Base-by-base conservation (phyloP, 1,140 invertebrate species). In the Coptotermes formosanus region DNA sequence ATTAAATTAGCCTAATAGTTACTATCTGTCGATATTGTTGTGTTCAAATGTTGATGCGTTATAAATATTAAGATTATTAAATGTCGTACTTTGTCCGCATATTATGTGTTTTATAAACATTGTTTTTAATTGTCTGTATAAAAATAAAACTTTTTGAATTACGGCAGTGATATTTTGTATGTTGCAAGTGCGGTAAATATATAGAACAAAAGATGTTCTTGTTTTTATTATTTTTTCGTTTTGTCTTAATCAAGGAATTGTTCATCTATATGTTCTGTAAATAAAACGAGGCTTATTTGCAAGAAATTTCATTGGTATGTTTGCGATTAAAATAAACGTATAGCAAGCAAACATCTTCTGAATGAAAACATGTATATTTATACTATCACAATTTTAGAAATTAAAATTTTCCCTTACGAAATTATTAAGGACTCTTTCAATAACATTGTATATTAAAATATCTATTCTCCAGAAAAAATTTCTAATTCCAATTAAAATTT, bases 101-200 rank as follows among this genome's bases (percentile, higher is more conserved):
- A 75, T 75, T 75, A 75, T 75, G 64, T 83, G 82, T 83, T 83
- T 83, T 45, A 83, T 52, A 44, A 83, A 83, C 82, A 83, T 83
- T 83, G 82, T 83, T 83, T 83, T 83, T 83, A 83, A 83, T 83
- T 83, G 82, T 83, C 43, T 83, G 82, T 83, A 83, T n/a, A 83
- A 83, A 83, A 83, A 83, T 32, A 83, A 83, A 83, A 0, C 25
- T 43, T 45, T 83, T 83, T 45, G 82, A 75, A 75, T 75, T 75
- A 75, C 64, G 64, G 64, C 25, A 14, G 64, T 75, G 64, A 75
- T 75, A 75, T 75, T 75, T 75, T 75, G 64, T 75, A 75, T 75
- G 64, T 75, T 75, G 7, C 64, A 75, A n/a, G n/a, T 75, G 64
- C 64, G 64, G n/a, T 75, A 75, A 75, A 75, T 75, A 75, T 75